These are phyloP conservation scores for Rissa tridactyla DNA, from an alignment of 2,113 vertebrate species.

Conservation along the genomic window DNA sequence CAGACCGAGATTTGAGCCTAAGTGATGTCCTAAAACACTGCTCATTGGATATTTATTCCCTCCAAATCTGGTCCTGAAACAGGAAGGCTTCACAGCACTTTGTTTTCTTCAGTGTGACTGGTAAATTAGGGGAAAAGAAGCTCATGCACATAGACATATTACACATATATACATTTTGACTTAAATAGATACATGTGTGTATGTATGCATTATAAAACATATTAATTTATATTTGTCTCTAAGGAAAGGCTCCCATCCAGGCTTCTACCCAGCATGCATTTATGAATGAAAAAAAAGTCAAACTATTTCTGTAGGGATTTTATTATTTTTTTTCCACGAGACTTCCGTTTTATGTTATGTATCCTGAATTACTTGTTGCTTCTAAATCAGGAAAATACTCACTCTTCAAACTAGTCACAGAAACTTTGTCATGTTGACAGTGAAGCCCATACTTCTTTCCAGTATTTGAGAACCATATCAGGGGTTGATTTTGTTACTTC, in stretches of 20 bases:
- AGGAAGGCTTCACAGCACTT: background rate
- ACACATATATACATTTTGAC: background rate
- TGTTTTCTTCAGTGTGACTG: background rate
- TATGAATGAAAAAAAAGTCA: background rate
- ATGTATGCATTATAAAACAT: background rate
- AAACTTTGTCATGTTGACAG: background rate
- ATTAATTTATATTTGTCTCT: background rate
- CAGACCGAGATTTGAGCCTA: background rate
- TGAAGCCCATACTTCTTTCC: background rate
- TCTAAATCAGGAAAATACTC: background rate
- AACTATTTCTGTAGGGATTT: background rate
- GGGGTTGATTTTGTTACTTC: background rate
- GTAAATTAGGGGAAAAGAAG: background rate
- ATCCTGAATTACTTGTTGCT: background rate
- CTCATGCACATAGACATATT: background rate
- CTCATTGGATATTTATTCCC: constrained; percentile 3
- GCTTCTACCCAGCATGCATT: background rate
- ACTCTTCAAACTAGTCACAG: background rate
- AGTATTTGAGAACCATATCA: background rate
- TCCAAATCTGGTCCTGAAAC: background rate
- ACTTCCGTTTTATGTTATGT: background rate
- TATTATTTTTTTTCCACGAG: background rate
- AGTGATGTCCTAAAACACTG: background rate
- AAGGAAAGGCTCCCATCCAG: background rate
- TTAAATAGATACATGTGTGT: background rate